Base-by-base conservation (phyloP, 1,140 invertebrate genomes). In the Danaus plexippus region DNA sequence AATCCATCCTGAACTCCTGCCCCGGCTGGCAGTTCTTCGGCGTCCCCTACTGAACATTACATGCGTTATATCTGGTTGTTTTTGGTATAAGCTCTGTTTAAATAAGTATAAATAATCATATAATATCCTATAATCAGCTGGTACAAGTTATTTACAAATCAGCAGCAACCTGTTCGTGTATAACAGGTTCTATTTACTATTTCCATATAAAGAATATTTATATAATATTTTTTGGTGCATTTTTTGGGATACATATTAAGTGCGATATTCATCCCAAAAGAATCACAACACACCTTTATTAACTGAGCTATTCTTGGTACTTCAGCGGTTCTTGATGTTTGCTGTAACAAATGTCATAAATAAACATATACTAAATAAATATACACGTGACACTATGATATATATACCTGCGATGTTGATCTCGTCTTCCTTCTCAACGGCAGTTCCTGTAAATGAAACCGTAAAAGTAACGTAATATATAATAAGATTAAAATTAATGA, bases 1-100 rank as follows among this genome's bases (percentile, higher is more conserved):
- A 88, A 67, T 88, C 87, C 73, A 87, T 68, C 1, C 85, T 70
- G 65, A 88, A 88, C 64, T 87, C 83, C 18, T 75, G 69, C 0
- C 78, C 75, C 0, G 87, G 83, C 52, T 76, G 64, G 67, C 87
- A 87, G 53, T 67, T 63, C 52, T 86, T 86, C 44, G 63, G 70
- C 57, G 65, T 48, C 53, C 69, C 77, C 75, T 82, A 79, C 73
- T 82, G 73, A 61, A 73, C 67, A 75, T 48, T 54, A 56, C 43
- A 53, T 50, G 69, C 62, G 59, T 76, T 75, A 71, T 65, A 71
- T 67, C 65, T 57, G 55, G 59, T 44, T 44, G n/a, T 1, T 47
- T 52, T 47, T 43, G 44, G 9, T 12, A 55, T 15, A 41, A 8
- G 46, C 32, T 57, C 7, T 40, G 18, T 15, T 49, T 9, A 49